A percentile compares a stretch with the other conserved stretches of the same genome.
Conservation (phyloP, 2,113 vertebrate genomes). For the Recurvirostra avosetta region DNA sequence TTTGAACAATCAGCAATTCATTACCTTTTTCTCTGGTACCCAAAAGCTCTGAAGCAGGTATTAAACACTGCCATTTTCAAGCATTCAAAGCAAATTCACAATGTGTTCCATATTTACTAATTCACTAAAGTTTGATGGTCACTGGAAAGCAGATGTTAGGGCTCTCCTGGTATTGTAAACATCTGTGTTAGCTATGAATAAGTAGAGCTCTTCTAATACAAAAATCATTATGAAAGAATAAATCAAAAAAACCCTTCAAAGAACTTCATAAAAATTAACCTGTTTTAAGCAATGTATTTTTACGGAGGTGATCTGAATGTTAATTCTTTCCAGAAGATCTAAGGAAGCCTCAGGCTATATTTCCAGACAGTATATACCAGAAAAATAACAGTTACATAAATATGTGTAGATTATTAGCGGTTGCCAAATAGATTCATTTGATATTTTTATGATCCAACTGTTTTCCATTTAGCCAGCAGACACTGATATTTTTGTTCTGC, state of each 20-base stretch:
- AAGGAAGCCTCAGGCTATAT: slow-evolving; percentile 20
- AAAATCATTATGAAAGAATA: not conserved
- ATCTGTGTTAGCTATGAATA: not conserved
- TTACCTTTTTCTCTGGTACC: not conserved
- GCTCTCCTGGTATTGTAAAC: not conserved
- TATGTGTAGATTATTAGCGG: slow-evolving; percentile 37
- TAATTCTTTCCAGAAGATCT: not conserved
- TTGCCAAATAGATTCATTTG: slow-evolving; percentile 47
- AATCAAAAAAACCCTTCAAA: slow-evolving; percentile 22
- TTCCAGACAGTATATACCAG: slow-evolving; percentile 39
- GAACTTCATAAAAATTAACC: slow-evolving; percentile 26
- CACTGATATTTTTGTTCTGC: slow-evolving; percentile 43
- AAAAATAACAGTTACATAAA: slow-evolving; percentile 40
- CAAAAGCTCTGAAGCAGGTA: not conserved
- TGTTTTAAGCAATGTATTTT: not conserved
- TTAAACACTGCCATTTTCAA: not conserved
- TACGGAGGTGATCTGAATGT: not conserved
- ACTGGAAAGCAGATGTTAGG: slow-evolving; percentile 23
- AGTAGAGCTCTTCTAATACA: not conserved
- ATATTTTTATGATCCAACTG: slow-evolving; percentile 66
- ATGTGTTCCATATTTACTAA: slow-evolving; percentile 26
- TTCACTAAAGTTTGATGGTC: not conserved
- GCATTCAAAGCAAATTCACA: not conserved
- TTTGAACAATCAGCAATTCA: not conserved
- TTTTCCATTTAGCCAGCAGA: slow-evolving; percentile 63